Conservation (phyloP, 2,797 vertebrate species). For the Pantherophis alleghaniensis region DNA sequence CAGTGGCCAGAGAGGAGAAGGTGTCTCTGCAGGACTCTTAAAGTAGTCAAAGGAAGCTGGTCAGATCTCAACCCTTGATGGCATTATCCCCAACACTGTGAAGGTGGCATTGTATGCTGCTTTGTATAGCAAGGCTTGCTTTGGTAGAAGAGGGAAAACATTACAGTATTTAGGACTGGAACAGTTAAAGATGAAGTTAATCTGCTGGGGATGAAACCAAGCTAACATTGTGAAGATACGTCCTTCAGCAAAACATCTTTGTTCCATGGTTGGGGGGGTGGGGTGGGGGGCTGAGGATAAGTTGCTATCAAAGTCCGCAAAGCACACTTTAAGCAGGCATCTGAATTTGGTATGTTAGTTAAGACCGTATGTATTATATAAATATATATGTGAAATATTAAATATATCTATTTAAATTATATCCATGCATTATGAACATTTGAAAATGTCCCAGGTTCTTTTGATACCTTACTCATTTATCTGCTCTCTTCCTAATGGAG, state of each 20-base stretch:
- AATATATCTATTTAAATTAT: conserved; percentile 62
- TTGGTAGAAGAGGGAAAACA: neutral
- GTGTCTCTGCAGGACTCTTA: neutral
- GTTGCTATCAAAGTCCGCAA: conserved; percentile 57
- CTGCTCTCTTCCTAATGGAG: neutral
- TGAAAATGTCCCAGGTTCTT: conserved; percentile 42
- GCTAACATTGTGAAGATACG: neutral
- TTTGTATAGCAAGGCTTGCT: neutral
- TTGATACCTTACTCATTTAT: neutral
- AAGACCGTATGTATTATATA: neutral
- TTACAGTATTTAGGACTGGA: neutral
- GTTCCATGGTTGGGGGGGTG: neutral
- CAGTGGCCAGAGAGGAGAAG: neutral
- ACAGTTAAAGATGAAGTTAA: neutral
- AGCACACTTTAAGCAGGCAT: conserved; percentile 36
- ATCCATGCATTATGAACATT: conserved; percentile 51
- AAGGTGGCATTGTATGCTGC: neutral
- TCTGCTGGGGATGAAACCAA: neutral
- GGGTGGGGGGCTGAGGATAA: neutral
- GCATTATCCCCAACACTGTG: neutral
- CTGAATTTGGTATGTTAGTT: neutral
- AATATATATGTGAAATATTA: conserved; percentile 15
- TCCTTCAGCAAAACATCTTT: neutral
- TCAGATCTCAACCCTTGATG: neutral
- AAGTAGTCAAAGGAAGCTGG: neutral